Evolutionary conservation across 2,888 invertebrate species (phyloP), one percentile per base, ranked within the genome.

Genomic region (Ceratothoa steindachneri): DNA sequence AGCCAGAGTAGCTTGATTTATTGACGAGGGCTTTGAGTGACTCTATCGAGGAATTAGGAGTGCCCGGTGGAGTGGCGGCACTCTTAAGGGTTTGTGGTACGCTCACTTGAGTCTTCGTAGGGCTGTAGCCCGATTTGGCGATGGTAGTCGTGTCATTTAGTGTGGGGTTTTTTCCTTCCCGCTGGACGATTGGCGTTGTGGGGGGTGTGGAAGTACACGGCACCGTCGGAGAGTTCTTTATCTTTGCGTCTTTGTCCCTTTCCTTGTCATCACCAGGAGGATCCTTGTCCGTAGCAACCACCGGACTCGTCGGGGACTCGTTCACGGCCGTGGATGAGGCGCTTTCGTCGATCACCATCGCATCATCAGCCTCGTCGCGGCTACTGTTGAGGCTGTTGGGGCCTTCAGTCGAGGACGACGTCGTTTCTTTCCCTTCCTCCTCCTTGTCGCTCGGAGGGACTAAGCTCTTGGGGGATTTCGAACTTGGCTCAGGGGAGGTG

Each of bases 321-420:
- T 31, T 65, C 30, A 65, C 22, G 12, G 12, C 9, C 12, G 24
- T 29, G 2, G 29, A 29, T 29, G 67, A 28, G 29, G 66, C 41
- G 24, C 66, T 51, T 51, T 71, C 71, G 28, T 71, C 71, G 9
- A 71, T 71, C 15, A 71, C 71, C 71, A 71, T 71, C 27, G 65
- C 66, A 28, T 66, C 71, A 65, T 71, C 71, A 19, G 65, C 71
- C n/a, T 71, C 71, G 41, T 71, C 71, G 5, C 71, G 65, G 30
- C 70, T 70, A 22, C 71, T 71, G 22, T 71, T 66, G 0, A 71
- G 30, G 29, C 71, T 71, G 19, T 71, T 66, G 15, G 67, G 15
- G 29, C n/a, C 1, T 5, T 30, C 68, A 15, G 7, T 28, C 3
- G 52, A 22, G 15, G 27, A 31, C 12, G 5, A 15, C 30, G 41